Conservation (phyloP, 2,797 vertebrate genomes). For the Epinephelus malabaricus region DNA sequence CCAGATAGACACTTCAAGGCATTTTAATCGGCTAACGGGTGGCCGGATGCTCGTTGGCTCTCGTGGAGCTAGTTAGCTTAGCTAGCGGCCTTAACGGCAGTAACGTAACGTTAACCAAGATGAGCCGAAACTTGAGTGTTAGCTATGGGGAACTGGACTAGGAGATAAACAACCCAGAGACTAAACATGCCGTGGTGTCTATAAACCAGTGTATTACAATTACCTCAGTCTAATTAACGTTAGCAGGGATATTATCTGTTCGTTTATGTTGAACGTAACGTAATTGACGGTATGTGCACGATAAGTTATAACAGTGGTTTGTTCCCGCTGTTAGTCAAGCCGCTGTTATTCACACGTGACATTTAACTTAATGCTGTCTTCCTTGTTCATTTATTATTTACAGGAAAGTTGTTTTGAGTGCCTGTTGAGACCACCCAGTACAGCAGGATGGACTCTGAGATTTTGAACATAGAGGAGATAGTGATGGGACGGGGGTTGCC, state of each 20-base stretch:
- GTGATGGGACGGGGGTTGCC: constrained; percentile 84
- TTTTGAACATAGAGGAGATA: constrained; percentile 88
- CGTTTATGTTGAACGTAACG: constrained; percentile 32
- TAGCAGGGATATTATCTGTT: background rate
- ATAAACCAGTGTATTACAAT: accelerated
- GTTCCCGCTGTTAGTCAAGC: constrained; percentile 18
- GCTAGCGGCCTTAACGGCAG: constrained; percentile 66
- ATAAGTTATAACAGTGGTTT: background rate
- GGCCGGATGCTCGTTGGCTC: background rate
- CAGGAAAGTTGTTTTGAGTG: background rate
- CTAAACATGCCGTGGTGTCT: accelerated
- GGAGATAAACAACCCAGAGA: background rate
- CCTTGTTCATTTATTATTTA: background rate
- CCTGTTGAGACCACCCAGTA: constrained; percentile 8
- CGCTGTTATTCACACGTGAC: background rate
- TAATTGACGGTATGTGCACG: background rate
- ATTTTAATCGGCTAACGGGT: background rate
- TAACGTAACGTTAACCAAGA: constrained; percentile 31
- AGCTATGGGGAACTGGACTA: background rate
- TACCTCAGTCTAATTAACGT: background rate
- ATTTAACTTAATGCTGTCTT: background rate
- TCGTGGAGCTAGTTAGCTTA: constrained; percentile 68
- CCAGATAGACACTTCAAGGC: accelerated
- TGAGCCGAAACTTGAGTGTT: constrained; percentile 54
- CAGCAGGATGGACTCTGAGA: constrained; percentile 84